Evolutionary conservation across 2,113 vertebrate genomes (phyloP).

Genomic region (Thalassoma bifasciatum): DNA sequence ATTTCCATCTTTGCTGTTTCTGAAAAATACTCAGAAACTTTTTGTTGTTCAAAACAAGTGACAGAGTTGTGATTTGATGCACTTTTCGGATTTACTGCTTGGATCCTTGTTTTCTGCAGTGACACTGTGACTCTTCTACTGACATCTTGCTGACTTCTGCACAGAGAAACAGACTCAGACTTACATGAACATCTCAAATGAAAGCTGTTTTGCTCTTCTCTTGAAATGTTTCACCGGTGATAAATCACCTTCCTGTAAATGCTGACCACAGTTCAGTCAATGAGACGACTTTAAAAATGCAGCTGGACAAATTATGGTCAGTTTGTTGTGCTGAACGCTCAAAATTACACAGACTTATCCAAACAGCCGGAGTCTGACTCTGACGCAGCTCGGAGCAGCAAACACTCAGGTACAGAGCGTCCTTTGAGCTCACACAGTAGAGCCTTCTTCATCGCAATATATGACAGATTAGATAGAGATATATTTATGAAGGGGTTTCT

Average conservation of each 20-base stretch:
- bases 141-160: conserved; percentile 38
- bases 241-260: conserved; percentile 54
- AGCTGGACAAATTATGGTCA: conserved; percentile 52
- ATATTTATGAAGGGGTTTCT: conserved; percentile 46
- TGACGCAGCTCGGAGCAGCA: conserved; percentile 38
- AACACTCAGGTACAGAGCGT: conserved; percentile 73
- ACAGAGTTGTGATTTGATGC: too few relatives aligned
- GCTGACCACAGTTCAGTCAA: conserved; percentile 48
- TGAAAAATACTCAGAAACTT: not conserved
- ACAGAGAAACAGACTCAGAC: conserved; percentile 11
- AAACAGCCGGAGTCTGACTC: conserved; percentile 47
- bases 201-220: conserved; percentile 43
- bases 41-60: not conserved
- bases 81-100: too few relatives aligned
- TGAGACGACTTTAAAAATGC: conserved; percentile 36
- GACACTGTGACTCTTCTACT: not conserved
- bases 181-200: conserved; percentile 50
- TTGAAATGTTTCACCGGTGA: conserved; percentile 53
- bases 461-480: conserved; percentile 53
- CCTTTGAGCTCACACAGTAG: conserved; percentile 75
- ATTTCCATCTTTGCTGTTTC: conserved; percentile 14
- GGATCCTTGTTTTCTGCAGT: not conserved
- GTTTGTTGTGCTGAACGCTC: conserved; percentile 54
- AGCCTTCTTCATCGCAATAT: conserved; percentile 63
- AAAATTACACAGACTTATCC: conserved; percentile 50